Evolutionary conservation across 2,797 vertebrate genomes (phyloP).

Genomic region (Graptemys geographica): DNA sequence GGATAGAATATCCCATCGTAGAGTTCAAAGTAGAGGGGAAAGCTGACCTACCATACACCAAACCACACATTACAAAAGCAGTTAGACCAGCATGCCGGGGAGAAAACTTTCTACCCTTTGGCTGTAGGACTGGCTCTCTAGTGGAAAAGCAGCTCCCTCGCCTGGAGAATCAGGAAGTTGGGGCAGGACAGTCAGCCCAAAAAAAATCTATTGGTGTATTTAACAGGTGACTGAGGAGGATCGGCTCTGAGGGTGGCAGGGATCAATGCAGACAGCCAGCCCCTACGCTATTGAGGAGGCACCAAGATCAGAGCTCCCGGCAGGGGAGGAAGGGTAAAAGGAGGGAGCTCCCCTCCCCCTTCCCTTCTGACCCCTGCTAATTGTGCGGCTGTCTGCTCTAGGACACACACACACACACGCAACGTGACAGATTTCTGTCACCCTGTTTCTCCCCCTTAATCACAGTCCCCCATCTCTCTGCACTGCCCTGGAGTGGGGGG

Average conservation of each 20-base stretch:
- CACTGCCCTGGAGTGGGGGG: fast-evolving
- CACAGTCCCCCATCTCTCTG: background rate
- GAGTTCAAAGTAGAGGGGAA: too few species aligned
- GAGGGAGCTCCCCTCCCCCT: background rate
- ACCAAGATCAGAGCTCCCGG: background rate
- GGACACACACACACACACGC: background rate
- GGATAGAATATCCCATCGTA: too few species aligned
- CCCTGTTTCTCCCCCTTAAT: background rate
- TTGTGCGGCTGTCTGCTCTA: background rate
- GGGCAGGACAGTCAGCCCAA: background rate
- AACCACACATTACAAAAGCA: too few species aligned
- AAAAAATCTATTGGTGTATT: background rate
- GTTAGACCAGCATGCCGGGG: too few species aligned
- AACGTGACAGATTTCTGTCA: background rate
- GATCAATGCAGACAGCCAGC: background rate
- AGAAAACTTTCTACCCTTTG: background rate
- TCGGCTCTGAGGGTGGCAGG: fast-evolving
- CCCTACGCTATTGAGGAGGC: background rate
- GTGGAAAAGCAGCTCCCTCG: background rate
- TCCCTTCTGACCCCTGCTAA: background rate
- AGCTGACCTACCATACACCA: too few species aligned
- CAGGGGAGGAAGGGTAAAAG: background rate
- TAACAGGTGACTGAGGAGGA: background rate
- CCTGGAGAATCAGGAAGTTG: background rate
- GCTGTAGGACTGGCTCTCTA: background rate